Base-by-base conservation (phyloP, 2,113 vertebrate genomes). In the Piaya cayana region DNA sequence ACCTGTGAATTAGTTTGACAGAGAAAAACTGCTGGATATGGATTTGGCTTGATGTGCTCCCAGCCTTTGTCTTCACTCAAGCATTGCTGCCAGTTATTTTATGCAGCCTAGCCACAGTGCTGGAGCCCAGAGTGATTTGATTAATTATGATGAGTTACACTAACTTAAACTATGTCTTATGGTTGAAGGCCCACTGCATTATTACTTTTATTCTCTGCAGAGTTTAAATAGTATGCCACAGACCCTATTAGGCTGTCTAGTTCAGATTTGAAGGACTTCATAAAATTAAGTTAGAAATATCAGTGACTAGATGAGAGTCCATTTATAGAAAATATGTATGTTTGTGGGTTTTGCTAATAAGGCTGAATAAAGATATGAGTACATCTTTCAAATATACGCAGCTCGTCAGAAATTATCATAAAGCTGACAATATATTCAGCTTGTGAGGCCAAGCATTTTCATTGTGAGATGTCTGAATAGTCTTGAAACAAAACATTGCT, bases 11-110 rank as follows among this genome's bases (percentile, higher is more conserved):
- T 92, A 83, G 79, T 77, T 82, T 93, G 67, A 74, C 84, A 74
- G 60, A 88, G 94, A 67, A 89, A 71, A 94, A 30, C 59, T 85
- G 50, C 59, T 90, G 67, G 42, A 95, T 71, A 43, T 47, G 27
- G 53, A 34, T 88, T 88, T 90, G 71, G 67, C 71, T 90, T 45
- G 34, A n/a, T 25, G 15, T 32, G 32, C 29, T 90, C 70, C 71
- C 78, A 82, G 65, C 8, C 64, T 92, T 84, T 92, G 69, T 85
- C 43, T 76, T 68, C 27, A 9, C 30, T 69, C 26, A 42, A 52
- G 26, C 2, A 0, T 13, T 59, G 55, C 50, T 86, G 75, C 42
- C 91, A 60, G 52, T 30, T 78, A 22, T 78, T 88, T 88, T 64
- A 70, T 72, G 76, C 88, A 90, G 71, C 50, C 71, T 25, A 71